A percentile compares a stretch with the other conserved stretches of the same genome.
phyloP scores from a whole-genome alignment of 1,140 invertebrate genomes.

The Cyphomyrmex costatus region DNA sequence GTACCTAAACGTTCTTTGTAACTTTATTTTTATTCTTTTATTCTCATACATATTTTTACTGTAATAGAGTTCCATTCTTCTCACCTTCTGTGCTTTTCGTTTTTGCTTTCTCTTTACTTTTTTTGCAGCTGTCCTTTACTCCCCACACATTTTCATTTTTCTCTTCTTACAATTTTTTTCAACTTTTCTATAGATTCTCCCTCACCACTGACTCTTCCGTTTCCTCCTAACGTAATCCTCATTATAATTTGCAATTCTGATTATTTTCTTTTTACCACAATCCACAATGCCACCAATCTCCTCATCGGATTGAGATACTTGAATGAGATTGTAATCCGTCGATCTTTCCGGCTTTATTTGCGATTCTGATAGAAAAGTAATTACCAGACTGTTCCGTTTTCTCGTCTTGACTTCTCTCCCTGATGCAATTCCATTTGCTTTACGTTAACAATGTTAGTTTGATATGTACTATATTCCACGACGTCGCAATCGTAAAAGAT shows the following conservation, averaged over 20 bases:
- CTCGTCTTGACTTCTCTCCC: neutral
- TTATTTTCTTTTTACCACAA: conserved; percentile 32
- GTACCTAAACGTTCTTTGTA: conserved; percentile 38
- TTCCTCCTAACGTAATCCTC: neutral
- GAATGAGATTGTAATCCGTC: conserved; percentile 70
- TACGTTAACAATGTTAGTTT: neutral
- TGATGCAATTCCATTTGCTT: conserved; percentile 19
- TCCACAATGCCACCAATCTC: conserved; percentile 22
- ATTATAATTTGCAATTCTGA: conserved; percentile 55
- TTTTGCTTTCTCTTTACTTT: conserved; percentile 1
- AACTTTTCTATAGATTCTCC: neutral
- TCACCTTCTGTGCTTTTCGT: conserved; percentile 11
- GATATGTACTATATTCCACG: neutral
- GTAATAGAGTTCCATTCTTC: conserved; percentile 55
- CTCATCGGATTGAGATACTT: conserved; percentile 62
- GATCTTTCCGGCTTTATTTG: conserved; percentile 68
- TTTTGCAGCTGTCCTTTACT: neutral
- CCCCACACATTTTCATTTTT: neutral
- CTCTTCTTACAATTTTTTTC: conserved; percentile 7
- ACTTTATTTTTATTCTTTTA: conserved; percentile 54
- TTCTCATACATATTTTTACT: conserved; percentile 61
- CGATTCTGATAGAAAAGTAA: conserved; percentile 60
- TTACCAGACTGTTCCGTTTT: conserved; percentile 40
- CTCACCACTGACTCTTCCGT: neutral
- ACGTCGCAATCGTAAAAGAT: neutral